Percentiles rank a stretch among this genome's conserved stretches.
Conservation (phyloP, 2,113 vertebrate genomes). For the Apodemus sylvaticus region DNA sequence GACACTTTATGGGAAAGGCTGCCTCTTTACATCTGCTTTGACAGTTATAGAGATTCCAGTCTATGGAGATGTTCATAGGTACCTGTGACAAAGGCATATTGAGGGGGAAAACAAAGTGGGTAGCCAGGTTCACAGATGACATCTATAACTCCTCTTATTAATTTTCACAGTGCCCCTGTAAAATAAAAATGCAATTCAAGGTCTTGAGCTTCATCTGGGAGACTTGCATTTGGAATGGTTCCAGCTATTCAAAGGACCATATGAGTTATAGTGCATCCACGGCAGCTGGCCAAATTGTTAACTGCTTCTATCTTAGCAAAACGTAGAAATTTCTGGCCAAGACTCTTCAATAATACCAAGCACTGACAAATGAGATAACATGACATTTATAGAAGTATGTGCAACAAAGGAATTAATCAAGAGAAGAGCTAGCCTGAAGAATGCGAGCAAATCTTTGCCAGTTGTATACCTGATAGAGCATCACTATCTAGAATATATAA, state of each 20-base stretch:
- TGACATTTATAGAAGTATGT: not conserved
- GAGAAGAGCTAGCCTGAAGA: not conserved
- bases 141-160: slow-evolving; percentile 44
- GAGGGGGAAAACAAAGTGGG: not conserved
- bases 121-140: slow-evolving; percentile 24
- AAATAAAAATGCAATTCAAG: slow-evolving; percentile 53
- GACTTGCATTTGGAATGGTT: slow-evolving; percentile 62
- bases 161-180: slow-evolving; percentile 42
- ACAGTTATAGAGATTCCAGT: not conserved
- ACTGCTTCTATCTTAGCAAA: slow-evolving; percentile 58
- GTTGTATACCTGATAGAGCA: not conserved
- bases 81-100: not conserved
- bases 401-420: not conserved
- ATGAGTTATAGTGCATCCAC: slow-evolving; percentile 17
- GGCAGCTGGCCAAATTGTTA: slow-evolving; percentile 56
- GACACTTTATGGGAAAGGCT: not conserved
- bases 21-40: not conserved
- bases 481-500: not conserved
- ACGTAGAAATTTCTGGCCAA: slow-evolving; percentile 47
- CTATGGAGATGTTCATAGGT: not conserved
- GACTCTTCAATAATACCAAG: slow-evolving; percentile 25
- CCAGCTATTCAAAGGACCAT: not conserved
- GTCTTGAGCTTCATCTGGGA: slow-evolving; percentile 55
- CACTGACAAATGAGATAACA: not conserved
- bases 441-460: not conserved